Conservation (phyloP, 1,140 invertebrate species). For the Euura lappo region DNA sequence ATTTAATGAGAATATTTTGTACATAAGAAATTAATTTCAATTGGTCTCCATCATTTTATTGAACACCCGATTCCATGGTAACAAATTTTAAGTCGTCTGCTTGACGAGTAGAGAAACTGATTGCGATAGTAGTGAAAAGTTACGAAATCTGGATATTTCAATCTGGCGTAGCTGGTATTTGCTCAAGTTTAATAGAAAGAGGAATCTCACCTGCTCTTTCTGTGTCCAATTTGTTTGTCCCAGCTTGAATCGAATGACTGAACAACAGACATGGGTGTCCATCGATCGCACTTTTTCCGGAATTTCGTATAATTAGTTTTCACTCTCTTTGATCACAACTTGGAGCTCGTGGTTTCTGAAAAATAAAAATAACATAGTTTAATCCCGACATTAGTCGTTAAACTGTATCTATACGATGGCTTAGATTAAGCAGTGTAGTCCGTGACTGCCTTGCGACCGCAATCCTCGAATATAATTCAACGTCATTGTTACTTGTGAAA, state of each 20-base stretch:
- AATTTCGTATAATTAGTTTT: neutral
- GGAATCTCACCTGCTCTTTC: neutral
- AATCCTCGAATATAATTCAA: neutral
- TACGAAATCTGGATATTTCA: neutral
- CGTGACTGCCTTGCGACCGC: neutral
- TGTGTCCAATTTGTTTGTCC: neutral
- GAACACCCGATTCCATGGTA: neutral
- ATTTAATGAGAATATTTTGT: neutral
- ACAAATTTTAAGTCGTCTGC: neutral
- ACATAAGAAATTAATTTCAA: neutral
- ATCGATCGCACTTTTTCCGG: too few species aligned
- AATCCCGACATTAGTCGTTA: neutral
- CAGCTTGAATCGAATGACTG: too few species aligned
- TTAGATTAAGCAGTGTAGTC: neutral
- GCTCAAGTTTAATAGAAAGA: neutral
- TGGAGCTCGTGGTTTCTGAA: neutral
- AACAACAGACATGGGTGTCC: too few species aligned
- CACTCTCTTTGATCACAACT: neutral
- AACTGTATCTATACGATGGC: neutral
- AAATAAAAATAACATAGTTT: neutral
- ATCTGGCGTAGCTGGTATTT: neutral
- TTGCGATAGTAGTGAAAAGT: neutral
- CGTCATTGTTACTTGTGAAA: neutral
- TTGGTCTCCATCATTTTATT: too few species aligned
- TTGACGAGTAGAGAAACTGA: neutral